Evolutionary conservation across 2,113 vertebrate species (phyloP), one percentile per base, ranked within the genome.

Genomic region (Limanda limanda): DNA sequence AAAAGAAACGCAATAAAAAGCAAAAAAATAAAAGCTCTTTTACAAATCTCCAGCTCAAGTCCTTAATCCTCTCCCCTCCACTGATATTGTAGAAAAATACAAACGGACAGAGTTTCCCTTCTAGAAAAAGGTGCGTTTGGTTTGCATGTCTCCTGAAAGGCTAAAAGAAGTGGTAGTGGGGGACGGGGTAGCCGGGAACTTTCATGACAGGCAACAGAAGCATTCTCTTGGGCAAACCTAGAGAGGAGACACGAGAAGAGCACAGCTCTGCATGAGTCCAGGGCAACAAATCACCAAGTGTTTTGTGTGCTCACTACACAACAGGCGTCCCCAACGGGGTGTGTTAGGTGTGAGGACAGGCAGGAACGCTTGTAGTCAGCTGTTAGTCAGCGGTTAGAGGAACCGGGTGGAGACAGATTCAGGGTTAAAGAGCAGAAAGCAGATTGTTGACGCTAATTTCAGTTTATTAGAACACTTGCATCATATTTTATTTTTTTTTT

Each of bases 191-290:
- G 95, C 97, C 93, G 92, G 97, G 97, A 92, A 99, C 95, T 97
- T 99, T 99, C 98, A 99, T 98, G 96, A 99, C 94, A 93, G 97
- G 98, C 94, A 99, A 98, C 97, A 99, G 97, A 96, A 99, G 95
- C 98, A 99, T 98, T 98, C 97, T 98, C 96, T 99, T 99, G 96
- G 98, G 97, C 92, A 99, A 96, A 98, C 98, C 98, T 99, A 95
- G 96, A 97, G 94, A 95, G 93, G 96, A 97, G 94, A 98, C 95
- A 98, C 86, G 96, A 96, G 96, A 93, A 95, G 88, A 99, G 95
- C 93, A 96, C 86, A 88, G 84, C 96, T 96, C 94, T 93, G 95
- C 91, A 95, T 98, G 92, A 98, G 96, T 96, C 95, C 85, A 92
- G 92, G 85, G 64, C 45, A 79, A 86, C 77, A 89, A 63, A 73